A percentile compares a stretch with the other conserved stretches of the same genome.
Evolutionary conservation across 2,113 vertebrate species (phyloP).

Genomic region (Cercopithecus mona): DNA sequence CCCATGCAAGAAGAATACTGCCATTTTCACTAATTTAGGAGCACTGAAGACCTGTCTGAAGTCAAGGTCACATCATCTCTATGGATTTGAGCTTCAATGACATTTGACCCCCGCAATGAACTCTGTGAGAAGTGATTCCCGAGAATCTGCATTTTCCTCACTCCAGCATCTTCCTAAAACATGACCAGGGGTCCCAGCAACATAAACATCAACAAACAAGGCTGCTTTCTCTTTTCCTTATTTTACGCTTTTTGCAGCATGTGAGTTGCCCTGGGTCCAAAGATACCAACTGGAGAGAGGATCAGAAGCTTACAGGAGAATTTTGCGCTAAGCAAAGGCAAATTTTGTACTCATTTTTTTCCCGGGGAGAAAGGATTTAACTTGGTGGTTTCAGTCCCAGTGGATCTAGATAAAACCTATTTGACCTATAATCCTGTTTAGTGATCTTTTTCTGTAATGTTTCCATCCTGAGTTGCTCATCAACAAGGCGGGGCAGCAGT

Average conservation of each 20-base stretch:
- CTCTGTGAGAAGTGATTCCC: not conserved
- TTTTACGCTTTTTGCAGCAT: not conserved
- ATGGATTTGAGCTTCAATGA: not conserved
- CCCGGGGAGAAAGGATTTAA: not conserved
- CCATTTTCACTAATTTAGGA: not conserved
- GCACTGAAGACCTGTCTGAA: not conserved
- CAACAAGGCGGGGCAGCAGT: not conserved
- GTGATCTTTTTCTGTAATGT: not conserved
- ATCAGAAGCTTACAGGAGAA: constrained; percentile 17
- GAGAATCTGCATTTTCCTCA: not conserved
- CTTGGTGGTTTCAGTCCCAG: not conserved
- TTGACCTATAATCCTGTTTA: not conserved
- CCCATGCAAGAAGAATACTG: not conserved
- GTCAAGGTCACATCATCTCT: not conserved
- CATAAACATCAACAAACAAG: not conserved
- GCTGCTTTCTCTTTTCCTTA: not conserved
- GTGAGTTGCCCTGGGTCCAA: not conserved
- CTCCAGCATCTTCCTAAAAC: not conserved
- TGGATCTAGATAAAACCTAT: not conserved
- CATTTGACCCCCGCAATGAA: not conserved
- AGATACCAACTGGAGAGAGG: not conserved
- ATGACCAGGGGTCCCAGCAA: not conserved
- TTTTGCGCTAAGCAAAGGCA: not conserved
- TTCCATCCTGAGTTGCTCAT: not conserved
- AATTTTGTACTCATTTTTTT: constrained; percentile 23